These are phyloP conservation scores for Amphiprion ocellaris DNA, from an alignment of 2,113 vertebrate species.

Conservation along the genomic window DNA sequence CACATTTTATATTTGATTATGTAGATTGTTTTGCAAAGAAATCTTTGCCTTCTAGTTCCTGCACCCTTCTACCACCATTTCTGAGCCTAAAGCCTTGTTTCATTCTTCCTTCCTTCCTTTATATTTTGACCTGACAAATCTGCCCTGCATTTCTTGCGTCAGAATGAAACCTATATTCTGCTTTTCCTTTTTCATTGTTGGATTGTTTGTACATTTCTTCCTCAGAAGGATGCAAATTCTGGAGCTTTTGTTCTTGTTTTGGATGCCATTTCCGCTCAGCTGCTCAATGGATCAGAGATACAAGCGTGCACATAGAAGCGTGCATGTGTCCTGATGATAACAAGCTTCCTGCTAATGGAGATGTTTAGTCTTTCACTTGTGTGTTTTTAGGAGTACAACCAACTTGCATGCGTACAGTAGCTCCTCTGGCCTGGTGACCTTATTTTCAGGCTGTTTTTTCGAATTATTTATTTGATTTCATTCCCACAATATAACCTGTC, in stretches of 20 bases:
- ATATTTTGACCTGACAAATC: conserved; percentile 43
- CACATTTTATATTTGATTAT: too few species aligned
- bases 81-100: conserved; percentile 7
- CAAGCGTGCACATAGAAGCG: conserved; percentile 13
- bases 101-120: conserved; percentile 30
- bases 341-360: conserved; percentile 58
- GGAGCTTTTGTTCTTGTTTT: conserved; percentile 64
- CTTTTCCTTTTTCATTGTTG: conserved; percentile 71
- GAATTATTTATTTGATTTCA: conserved; percentile 51
- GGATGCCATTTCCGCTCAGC: conserved; percentile 41
- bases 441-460: conserved; percentile 41
- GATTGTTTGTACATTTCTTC: conserved; percentile 39
- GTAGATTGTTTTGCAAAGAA: background rate
- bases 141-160: conserved; percentile 53
- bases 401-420: conserved; percentile 23
- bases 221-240: conserved; percentile 55
- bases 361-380: conserved; percentile 67
- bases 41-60: background rate
- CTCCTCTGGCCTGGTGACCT: conserved; percentile 19
- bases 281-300: background rate
- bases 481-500: conserved; percentile 52
- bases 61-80: background rate
- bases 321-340: conserved; percentile 20
- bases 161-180: conserved; percentile 68
- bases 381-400: conserved; percentile 41